phyloP scores from a whole-genome alignment of 2,113 vertebrate species.

The Thermophis baileyi region DNA sequence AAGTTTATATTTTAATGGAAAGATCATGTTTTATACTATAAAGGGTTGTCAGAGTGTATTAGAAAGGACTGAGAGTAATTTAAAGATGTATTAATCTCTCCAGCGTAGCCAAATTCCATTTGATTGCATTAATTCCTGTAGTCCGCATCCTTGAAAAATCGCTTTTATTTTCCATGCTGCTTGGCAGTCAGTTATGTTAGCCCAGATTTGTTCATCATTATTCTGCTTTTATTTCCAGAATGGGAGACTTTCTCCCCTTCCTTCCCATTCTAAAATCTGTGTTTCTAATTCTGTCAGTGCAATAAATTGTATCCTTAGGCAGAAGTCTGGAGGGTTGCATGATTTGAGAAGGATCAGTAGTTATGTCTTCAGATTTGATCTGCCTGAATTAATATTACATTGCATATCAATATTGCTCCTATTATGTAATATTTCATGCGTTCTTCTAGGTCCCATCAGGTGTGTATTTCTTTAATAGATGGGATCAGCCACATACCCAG shows the following conservation, averaged over 20 bases:
- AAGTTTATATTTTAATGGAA: slow-evolving; percentile 69
- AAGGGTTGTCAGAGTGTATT: slow-evolving; percentile 59
- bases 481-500: background rate
- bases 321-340: background rate
- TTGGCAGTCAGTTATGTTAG: background rate
- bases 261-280: background rate
- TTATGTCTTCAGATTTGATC: background rate
- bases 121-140: slow-evolving; percentile 28
- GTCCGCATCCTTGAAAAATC: slow-evolving; percentile 13
- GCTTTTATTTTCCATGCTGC: background rate
- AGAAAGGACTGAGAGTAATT: slow-evolving; percentile 51
- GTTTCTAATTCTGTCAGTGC: background rate
- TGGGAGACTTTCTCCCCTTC: background rate
- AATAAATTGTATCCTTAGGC: background rate
- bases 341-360: background rate
- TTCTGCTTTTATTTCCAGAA: background rate
- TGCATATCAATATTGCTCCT: background rate
- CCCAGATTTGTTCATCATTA: background rate
- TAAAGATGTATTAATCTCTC: slow-evolving; percentile 58
- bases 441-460: background rate
- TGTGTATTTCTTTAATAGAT: background rate
- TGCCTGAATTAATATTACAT: background rate
- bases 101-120: slow-evolving; percentile 33
- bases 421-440: background rate
- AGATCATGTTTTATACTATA: slow-evolving; percentile 45